Conservation (phyloP, 2,797 vertebrate genomes). For the Mus caroli region DNA sequence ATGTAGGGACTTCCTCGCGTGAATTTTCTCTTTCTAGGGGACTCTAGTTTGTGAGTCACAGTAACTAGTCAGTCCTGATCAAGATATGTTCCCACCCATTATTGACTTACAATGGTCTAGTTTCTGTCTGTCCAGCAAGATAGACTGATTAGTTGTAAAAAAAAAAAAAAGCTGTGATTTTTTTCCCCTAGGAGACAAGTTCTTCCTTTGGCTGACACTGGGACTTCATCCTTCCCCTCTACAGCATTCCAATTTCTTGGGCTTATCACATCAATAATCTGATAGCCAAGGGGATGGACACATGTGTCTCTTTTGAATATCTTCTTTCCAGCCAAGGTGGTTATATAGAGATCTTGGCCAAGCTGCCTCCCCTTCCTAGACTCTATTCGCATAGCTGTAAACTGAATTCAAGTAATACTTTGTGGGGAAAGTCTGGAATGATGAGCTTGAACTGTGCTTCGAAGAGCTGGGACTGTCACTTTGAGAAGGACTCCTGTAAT, state of each 20-base stretch:
- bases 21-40: background rate
- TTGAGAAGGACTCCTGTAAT: background rate
- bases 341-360: constrained; percentile 7
- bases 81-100: background rate
- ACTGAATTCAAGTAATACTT: background rate
- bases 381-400: constrained; percentile 18
- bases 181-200: background rate
- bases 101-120: background rate
- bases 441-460: background rate
- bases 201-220: background rate
- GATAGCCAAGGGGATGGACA: background rate
- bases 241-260: background rate
- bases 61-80: background rate
- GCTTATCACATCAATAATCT: background rate
- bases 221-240: background rate
- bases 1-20: background rate
- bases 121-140: background rate
- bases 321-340: background rate
- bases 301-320: background rate
- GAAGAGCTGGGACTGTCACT: background rate
- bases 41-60: background rate
- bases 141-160: background rate
- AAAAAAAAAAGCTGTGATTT: background rate
- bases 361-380: background rate
- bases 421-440: constrained; percentile 15